Evolutionary conservation across 2,888 invertebrate genomes (phyloP).

Genomic region (Epinotia nisella): DNA sequence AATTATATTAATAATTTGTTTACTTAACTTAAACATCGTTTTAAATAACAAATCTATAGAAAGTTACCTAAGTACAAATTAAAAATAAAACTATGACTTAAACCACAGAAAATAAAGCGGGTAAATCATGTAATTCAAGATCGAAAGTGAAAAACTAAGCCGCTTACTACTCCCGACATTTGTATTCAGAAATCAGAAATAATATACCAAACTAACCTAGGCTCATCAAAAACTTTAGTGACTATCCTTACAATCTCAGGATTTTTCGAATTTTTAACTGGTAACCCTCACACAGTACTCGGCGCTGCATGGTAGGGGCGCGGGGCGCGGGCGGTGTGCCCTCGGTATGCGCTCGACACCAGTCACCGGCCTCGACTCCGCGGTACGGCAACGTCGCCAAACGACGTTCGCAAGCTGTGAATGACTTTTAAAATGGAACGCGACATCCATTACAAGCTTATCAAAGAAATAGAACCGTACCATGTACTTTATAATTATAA

Average conservation of each 20-base stretch:
- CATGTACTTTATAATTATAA: not conserved
- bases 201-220: too few relatives aligned
- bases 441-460: constrained; percentile 1
- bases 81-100: too few relatives aligned
- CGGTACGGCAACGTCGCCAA: not conserved
- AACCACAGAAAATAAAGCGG: too few relatives aligned
- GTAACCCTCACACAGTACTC: not conserved
- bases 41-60: too few relatives aligned
- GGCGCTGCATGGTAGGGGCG: not conserved
- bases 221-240: not conserved
- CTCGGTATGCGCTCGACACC: constrained; percentile 13
- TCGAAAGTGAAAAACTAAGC: too few relatives aligned
- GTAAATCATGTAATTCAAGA: too few relatives aligned
- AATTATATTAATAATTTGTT: too few relatives aligned
- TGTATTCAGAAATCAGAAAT: too few relatives aligned
- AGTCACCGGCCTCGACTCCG: not conserved
- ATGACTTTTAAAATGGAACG: not conserved
- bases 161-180: too few relatives aligned
- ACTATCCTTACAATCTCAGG: not conserved
- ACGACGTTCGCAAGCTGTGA: not conserved
- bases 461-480: constrained; percentile 5
- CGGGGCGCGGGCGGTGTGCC: constrained; percentile 6
- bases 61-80: too few relatives aligned
- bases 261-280: not conserved
- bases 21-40: too few relatives aligned